Percentiles rank a stretch among this genome's conserved stretches.
phyloP scores from a whole-genome alignment of 2,797 vertebrate genomes.

The Morelia viridis region DNA sequence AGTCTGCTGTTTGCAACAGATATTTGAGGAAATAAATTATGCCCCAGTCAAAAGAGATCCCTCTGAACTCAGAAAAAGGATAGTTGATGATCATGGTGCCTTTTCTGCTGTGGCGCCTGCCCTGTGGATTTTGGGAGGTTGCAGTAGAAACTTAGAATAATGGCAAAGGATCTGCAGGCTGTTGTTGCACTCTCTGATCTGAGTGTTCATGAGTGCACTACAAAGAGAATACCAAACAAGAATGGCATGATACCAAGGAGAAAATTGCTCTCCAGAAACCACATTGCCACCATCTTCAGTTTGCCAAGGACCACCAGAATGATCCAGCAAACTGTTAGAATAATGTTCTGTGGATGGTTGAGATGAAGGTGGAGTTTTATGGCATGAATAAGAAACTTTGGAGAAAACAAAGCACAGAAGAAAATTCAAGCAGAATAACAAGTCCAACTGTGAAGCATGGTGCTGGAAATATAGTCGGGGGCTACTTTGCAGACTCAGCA shows the following conservation, averaged over 20 bases:
- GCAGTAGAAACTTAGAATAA: neutral
- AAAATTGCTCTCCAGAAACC: neutral
- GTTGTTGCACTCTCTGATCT: neutral
- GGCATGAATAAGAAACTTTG: neutral
- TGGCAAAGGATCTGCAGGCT: neutral
- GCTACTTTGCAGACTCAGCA: neutral
- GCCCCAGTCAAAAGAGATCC: neutral
- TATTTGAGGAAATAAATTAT: neutral
- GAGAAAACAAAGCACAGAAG: neutral
- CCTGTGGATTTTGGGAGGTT: neutral
- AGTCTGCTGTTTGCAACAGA: too few relatives aligned
- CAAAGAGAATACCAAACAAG: neutral
- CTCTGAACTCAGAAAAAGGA: neutral
- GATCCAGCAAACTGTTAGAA: too few relatives aligned
- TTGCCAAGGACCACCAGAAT: neutral
- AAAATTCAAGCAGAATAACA: neutral
- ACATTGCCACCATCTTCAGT: neutral
- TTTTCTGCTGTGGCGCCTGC: neutral
- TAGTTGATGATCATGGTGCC: neutral
- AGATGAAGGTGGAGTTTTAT: neutral
- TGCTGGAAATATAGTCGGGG: neutral
- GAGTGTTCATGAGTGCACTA: neutral
- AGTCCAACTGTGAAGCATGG: neutral
- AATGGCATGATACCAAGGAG: neutral
- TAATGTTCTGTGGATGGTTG: neutral